phyloP scores from a whole-genome alignment of 37 sponge, comb jelly and placozoan genomes.

The Chondrosia reniformis region DNA sequence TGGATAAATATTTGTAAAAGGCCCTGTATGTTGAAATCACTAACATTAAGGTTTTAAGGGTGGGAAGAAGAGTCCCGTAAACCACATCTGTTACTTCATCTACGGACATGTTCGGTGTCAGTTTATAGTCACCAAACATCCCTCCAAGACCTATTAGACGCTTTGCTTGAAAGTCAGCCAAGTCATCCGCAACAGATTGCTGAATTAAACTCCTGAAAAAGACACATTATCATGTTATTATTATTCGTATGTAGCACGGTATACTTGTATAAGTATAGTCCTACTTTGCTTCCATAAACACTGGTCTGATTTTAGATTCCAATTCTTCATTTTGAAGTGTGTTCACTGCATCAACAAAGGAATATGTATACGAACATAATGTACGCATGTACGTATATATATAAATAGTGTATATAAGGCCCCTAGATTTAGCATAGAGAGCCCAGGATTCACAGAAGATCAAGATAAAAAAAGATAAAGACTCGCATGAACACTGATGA shows the following conservation, averaged over 20 bases:
- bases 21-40: no score
- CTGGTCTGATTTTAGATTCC: slow-evolving; percentile 44
- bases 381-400: neutral
- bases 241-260: neutral
- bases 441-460: no score
- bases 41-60: slow-evolving; percentile 37
- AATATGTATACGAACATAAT: neutral
- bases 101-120: slow-evolving; percentile 35
- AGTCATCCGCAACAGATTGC: slow-evolving; percentile 28
- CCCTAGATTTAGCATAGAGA: no score
- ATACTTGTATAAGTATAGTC: neutral
- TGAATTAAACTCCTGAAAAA: slow-evolving; percentile 34
- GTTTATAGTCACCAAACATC: slow-evolving; percentile 64
- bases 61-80: neutral
- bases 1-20: no score
- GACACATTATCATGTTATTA: no score
- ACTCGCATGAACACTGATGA: no score
- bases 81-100: slow-evolving; percentile 38
- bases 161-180: slow-evolving; percentile 51
- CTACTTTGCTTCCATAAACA: slow-evolving; percentile 66
- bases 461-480: no score
- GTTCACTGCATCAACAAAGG: slow-evolving; percentile 19
- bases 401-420: no score
- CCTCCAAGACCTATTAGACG: slow-evolving; percentile 60
- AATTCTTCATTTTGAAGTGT: slow-evolving; percentile 48